Base-by-base conservation (phyloP, 2,113 vertebrate genomes). In the Ceyx cyanopectus region DNA sequence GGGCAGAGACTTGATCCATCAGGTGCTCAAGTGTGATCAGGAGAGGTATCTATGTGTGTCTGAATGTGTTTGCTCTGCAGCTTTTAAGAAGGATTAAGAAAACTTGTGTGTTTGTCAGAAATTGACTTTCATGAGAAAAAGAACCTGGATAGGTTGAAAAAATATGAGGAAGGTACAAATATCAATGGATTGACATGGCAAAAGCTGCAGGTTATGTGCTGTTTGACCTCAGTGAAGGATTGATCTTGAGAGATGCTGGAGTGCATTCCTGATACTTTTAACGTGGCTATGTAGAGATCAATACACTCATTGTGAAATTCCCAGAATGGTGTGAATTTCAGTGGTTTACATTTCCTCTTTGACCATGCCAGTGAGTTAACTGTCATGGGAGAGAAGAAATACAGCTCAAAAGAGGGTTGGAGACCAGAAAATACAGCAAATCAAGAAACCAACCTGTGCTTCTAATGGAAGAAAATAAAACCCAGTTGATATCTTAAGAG, bases 381-480 rank as follows among this genome's bases (percentile, higher is more conserved):
- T 82, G 32, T 79, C 20, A 34, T 21, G 54, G 83, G 37, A 87
- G 50, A 65, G 53, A 76, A 89, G 62, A 92, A 92, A 87, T 76
- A 82, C 0, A 37, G 58, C 81, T 85, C 79, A 67, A 26, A 60
- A 57, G 68, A 85, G 79, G 73, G 30, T 1, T 77, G 51, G 27
- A 67, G 81, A 74, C 21, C 29, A 92, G 72, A 82, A 94, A 65
- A 68, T 80, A n/a, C 37, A 63, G 72, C 58, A 82, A 78, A 93
- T 65, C 51, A 76, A 91, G 46, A 62, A 74, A 17, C 89, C 48
- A 79, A 93, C 66, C 4, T 60, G 41, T 27, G 48, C 24, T 94
- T 67, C 23, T 26, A 78, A 56, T n/a, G 58, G 90, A 46, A 77
- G 41, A 63, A 67, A 88, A 83, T 40, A 82, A 91, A 77, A 2